Percentiles rank a stretch among this genome's conserved stretches.
These are phyloP conservation scores for Cydia strobilella DNA, from an alignment of 1,140 invertebrate species.

Conservation along the genomic window DNA sequence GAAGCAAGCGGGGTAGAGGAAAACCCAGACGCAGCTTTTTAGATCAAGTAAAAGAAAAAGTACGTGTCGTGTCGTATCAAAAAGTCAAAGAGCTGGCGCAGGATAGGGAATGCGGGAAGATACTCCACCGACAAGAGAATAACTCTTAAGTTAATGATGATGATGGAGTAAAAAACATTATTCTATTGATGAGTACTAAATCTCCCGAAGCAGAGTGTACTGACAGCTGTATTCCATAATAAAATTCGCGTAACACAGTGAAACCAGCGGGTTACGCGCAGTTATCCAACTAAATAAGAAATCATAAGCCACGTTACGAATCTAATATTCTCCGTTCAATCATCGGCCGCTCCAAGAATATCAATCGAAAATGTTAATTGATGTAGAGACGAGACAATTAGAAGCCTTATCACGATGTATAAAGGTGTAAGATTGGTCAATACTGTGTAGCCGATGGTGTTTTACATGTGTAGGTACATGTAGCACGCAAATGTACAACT, in stretches of 20 bases:
- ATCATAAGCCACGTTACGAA: constrained; percentile 27
- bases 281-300: constrained; percentile 26
- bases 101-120: too few relatives aligned
- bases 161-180: too few relatives aligned
- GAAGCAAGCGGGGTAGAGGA: too few relatives aligned
- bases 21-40: too few relatives aligned
- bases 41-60: too few relatives aligned
- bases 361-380: constrained; percentile 26
- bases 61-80: too few relatives aligned
- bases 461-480: not conserved
- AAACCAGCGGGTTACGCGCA: constrained; percentile 20
- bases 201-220: not conserved
- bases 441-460: not conserved
- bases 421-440: not conserved
- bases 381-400: not conserved
- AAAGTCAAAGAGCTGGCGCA: too few relatives aligned
- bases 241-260: constrained; percentile 28
- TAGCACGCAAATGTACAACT: not conserved
- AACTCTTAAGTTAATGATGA: too few relatives aligned
- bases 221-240: constrained; percentile 17
- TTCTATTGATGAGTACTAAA: not conserved
- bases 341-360: not conserved
- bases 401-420: not conserved
- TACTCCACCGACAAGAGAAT: too few relatives aligned
- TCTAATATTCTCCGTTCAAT: constrained; percentile 25